Evolutionary conservation across 2,888 invertebrate species (phyloP).

Genomic region (Watsonalla cultraria): DNA sequence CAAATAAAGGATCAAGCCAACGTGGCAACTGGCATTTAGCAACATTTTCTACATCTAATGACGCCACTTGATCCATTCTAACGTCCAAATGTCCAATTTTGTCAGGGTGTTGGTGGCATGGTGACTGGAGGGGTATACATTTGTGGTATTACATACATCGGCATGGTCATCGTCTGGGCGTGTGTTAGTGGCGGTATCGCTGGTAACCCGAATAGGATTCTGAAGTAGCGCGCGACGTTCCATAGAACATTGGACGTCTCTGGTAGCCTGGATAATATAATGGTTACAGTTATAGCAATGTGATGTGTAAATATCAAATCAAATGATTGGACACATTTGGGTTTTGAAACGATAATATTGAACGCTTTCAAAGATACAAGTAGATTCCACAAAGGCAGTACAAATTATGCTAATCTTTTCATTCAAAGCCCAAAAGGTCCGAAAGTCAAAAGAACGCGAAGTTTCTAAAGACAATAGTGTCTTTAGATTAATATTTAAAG

Average conservation of each 20-base stretch:
- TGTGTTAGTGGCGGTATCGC: slow-evolving; percentile 58
- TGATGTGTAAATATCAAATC: slow-evolving; percentile 27
- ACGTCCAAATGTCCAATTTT: slow-evolving; percentile 65
- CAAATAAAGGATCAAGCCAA: slow-evolving; percentile 55
- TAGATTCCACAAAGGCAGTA: too few relatives aligned
- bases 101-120: slow-evolving; percentile 52
- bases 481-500: background rate
- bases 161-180: slow-evolving; percentile 63
- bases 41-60: slow-evolving; percentile 25
- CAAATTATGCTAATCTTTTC: too few relatives aligned
- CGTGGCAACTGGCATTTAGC: slow-evolving; percentile 76
- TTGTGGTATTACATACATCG: slow-evolving; percentile 70
- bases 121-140: slow-evolving; percentile 51
- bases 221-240: slow-evolving; percentile 76
- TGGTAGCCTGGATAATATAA: slow-evolving; percentile 69
- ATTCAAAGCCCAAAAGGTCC: slow-evolving; percentile 1
- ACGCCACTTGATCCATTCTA: slow-evolving; percentile 66
- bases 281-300: slow-evolving; percentile 17
- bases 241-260: slow-evolving; percentile 77
- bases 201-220: slow-evolving; percentile 68
- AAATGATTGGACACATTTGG: slow-evolving; percentile 11
- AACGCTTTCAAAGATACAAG: background rate
- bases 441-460: background rate
- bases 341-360: background rate
- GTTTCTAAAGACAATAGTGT: background rate